Evolutionary conservation across 2,113 vertebrate species (phyloP).

Genomic region (Callorhinus ursinus): DNA sequence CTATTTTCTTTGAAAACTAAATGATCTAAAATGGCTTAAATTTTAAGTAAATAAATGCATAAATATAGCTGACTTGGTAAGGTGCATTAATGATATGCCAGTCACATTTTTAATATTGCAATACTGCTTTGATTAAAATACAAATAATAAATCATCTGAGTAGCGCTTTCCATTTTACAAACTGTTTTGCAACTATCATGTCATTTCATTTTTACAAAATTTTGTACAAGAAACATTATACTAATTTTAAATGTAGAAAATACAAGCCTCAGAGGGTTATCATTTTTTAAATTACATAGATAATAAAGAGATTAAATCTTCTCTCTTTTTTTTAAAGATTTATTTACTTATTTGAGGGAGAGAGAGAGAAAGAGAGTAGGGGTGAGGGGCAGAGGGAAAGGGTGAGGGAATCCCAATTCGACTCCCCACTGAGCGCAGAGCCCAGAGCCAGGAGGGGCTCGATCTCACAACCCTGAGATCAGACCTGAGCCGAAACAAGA

Average conservation of each 20-base stretch:
- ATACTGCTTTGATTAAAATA: background rate
- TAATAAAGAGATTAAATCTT: background rate
- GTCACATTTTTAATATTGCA: background rate
- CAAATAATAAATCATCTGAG: constrained; percentile 2
- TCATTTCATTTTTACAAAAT: background rate
- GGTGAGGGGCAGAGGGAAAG: background rate
- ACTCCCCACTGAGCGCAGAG: background rate
- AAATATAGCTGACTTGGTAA: background rate
- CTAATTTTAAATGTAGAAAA: background rate
- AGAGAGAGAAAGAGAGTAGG: background rate
- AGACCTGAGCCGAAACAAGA: background rate
- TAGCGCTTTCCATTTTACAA: background rate
- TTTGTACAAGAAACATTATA: background rate
- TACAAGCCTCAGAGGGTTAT: background rate
- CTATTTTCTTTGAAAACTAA: background rate
- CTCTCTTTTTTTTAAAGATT: background rate
- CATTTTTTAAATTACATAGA: background rate
- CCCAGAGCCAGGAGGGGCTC: background rate
- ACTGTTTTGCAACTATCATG: background rate
- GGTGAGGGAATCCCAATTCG: background rate
- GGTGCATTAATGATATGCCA: background rate
- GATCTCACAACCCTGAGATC: background rate
- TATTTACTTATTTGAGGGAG: background rate
- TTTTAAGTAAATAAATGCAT: background rate
- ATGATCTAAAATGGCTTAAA: background rate